Percentiles rank a stretch among this genome's conserved stretches.
These are phyloP conservation scores for Conus ventricosus DNA, from an alignment of 1,140 invertebrate species.

Conservation along the genomic window DNA sequence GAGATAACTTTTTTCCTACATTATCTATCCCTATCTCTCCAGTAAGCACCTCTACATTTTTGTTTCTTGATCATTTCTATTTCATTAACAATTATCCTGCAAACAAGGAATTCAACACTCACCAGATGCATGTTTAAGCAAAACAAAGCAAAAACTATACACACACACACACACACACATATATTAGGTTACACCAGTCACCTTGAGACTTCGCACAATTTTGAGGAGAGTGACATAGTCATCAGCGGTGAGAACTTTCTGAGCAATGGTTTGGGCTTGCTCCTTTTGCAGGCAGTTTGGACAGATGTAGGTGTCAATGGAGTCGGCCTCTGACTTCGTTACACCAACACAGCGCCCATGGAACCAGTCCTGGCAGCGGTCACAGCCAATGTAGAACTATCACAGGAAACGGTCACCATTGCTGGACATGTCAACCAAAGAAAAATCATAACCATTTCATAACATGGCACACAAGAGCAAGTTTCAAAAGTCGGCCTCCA, in stretches of 20 bases:
- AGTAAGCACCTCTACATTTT: too few relatives aligned
- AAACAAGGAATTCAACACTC: too few relatives aligned
- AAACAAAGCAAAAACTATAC: too few relatives aligned
- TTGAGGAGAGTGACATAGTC: constrained; percentile 90
- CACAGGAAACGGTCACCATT: background rate
- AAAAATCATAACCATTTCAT: background rate
- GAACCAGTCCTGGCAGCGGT: constrained; percentile 99
- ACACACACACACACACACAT: too few relatives aligned
- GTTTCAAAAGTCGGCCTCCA: too few relatives aligned
- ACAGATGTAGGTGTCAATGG: constrained; percentile 97
- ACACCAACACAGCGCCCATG: constrained; percentile 98
- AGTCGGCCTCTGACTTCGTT: constrained; percentile 93
- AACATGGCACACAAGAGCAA: background rate
- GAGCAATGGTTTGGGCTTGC: constrained; percentile 59
- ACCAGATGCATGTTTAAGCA: too few relatives aligned
- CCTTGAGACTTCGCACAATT: constrained; percentile 93
- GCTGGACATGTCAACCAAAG: background rate
- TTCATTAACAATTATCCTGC: too few relatives aligned
- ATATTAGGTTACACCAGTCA: constrained; percentile 66
- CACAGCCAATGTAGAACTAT: constrained; percentile 98
- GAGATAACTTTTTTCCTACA: too few relatives aligned
- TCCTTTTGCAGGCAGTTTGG: constrained; percentile 92
- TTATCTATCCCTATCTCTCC: too few relatives aligned
- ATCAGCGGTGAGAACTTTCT: constrained; percentile 86
- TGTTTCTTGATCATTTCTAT: too few relatives aligned